Conservation (phyloP, 2,797 vertebrate genomes). For the Chelon labrosus region DNA sequence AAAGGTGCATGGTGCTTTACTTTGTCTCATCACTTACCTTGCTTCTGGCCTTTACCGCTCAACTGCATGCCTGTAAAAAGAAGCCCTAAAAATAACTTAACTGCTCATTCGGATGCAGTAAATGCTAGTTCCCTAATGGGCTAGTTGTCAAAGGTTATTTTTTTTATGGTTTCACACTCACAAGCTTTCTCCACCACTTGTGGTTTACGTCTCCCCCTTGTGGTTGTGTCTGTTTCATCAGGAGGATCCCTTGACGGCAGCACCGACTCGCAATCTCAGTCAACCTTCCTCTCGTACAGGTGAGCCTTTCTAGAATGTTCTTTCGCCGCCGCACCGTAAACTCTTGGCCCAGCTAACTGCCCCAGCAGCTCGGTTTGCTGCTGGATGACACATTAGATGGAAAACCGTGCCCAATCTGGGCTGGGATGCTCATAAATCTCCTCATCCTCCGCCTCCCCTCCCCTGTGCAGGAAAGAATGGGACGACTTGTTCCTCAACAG, state of each 20-base stretch:
- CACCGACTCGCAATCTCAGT: constrained; percentile 86
- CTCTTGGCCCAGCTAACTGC: constrained; percentile 27
- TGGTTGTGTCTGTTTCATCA: constrained; percentile 62
- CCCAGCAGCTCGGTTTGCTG: constrained; percentile 32
- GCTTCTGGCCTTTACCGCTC: constrained; percentile 33
- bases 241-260: constrained; percentile 89
- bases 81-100: constrained; percentile 11
- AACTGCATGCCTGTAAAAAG: neutral
- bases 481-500: constrained; percentile 98
- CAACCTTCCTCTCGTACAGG: constrained; percentile 96
- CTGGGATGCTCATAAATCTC: constrained; percentile 67
- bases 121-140: constrained; percentile 1
- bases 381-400: constrained; percentile 53
- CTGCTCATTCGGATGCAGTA: constrained; percentile 24
- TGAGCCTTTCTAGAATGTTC: constrained; percentile 48
- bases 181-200: neutral
- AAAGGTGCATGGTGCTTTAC: constrained; percentile 30
- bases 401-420: constrained; percentile 38
- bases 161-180: constrained; percentile 7
- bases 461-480: constrained; percentile 94
- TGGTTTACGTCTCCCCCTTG: constrained; percentile 59
- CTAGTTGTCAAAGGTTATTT: constrained; percentile 22
- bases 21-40: constrained; percentile 29
- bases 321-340: constrained; percentile 14
- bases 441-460: constrained; percentile 35